Percentiles rank a stretch among this genome's conserved stretches.
phyloP scores from a whole-genome alignment of 2,113 vertebrate genomes.

The Alosa alosa region DNA sequence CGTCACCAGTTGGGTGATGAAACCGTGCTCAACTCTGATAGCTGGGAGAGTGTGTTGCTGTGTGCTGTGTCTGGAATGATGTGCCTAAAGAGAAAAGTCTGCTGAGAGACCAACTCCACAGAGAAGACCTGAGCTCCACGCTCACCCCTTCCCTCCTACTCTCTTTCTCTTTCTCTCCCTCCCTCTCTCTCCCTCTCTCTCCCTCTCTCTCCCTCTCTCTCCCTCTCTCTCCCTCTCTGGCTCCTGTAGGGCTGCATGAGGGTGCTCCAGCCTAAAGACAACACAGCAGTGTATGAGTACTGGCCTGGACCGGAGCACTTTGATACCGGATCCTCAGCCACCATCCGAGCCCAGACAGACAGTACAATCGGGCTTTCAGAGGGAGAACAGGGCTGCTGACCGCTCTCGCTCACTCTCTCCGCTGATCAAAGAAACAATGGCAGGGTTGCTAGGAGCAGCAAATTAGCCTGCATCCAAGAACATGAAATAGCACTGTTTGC shows the following conservation, averaged over 20 bases:
- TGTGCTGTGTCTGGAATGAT: neutral
- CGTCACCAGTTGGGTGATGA: neutral
- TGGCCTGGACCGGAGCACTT: neutral
- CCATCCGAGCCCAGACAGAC: neutral
- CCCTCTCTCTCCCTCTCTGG: neutral
- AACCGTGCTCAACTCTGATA: conserved; percentile 3
- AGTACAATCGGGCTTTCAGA: neutral
- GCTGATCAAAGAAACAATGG: neutral
- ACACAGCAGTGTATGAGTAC: neutral
- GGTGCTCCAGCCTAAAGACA: neutral
- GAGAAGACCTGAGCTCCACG: neutral
- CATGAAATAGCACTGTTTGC: neutral
- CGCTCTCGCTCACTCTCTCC: neutral
- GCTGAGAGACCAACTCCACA: neutral
- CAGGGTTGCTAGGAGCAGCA: neutral
- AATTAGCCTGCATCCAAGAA: neutral
- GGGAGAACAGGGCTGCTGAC: neutral
- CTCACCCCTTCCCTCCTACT: neutral
- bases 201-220: neutral
- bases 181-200: neutral
- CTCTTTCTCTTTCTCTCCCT: neutral
- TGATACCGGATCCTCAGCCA: conserved; percentile 1
- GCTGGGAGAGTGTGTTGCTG: neutral
- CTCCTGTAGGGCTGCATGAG: neutral
- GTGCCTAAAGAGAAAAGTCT: neutral